Conservation (phyloP, 2,888 invertebrate genomes). For the Strigamia transsilvanica region DNA sequence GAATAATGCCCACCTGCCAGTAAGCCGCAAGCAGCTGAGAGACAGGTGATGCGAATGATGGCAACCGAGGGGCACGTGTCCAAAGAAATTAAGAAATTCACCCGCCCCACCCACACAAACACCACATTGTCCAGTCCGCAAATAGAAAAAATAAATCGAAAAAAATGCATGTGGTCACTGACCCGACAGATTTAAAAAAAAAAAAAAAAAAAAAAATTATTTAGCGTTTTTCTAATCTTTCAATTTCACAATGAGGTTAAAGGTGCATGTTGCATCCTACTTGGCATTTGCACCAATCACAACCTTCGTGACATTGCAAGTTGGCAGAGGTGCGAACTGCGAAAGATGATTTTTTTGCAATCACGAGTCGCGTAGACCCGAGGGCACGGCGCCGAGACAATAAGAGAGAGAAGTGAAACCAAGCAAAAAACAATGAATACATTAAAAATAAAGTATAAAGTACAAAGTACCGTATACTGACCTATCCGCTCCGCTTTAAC, state of each 20-base stretch:
- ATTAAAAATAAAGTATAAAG: too few relatives aligned
- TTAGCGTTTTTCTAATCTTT: too few relatives aligned
- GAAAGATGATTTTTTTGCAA: slow-evolving; percentile 29
- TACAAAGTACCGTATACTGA: too few relatives aligned
- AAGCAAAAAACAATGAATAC: slow-evolving; percentile 33
- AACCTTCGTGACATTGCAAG: slow-evolving; percentile 8
- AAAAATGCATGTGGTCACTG: too few relatives aligned
- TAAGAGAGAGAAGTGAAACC: too few relatives aligned
- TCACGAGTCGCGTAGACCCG: not conserved
- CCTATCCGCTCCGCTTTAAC: not conserved
- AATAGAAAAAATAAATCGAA: too few relatives aligned
- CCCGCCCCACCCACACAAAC: too few relatives aligned
- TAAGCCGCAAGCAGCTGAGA: slow-evolving; percentile 17
- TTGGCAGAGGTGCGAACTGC: not conserved
- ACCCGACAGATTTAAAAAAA: too few relatives aligned
- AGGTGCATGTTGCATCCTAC: too few relatives aligned
- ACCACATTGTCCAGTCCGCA: too few relatives aligned
- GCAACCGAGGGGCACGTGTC: slow-evolving; percentile 24
- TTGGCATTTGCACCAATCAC: not conserved
- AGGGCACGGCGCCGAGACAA: not conserved
- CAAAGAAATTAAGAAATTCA: not conserved
- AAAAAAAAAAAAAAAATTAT: too few relatives aligned
- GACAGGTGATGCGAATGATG: slow-evolving; percentile 1
- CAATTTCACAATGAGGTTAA: too few relatives aligned
- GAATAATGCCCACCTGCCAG: slow-evolving; percentile 28